These are phyloP conservation scores for Epistrophe grossulariae DNA, from an alignment of 2,888 invertebrate species.

Conservation along the genomic window DNA sequence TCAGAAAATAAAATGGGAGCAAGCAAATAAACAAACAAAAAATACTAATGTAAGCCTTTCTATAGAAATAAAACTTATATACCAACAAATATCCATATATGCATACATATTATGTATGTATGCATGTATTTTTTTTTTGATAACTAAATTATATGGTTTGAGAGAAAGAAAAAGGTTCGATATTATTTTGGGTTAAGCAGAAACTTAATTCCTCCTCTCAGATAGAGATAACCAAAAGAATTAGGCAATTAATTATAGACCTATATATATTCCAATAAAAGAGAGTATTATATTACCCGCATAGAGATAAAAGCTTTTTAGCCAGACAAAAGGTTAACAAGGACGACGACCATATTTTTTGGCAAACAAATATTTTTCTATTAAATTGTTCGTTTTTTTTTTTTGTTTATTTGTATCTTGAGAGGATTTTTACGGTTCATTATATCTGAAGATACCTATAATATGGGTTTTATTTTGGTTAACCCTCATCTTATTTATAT, in stretches of 20 bases:
- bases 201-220: constrained; percentile 11
- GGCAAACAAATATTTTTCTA: constrained; percentile 21
- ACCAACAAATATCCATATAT: not conserved
- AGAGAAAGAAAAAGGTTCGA: constrained; percentile 6
- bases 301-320: constrained; percentile 25
- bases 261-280: constrained; percentile 36
- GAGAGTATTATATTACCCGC: constrained; percentile 56
- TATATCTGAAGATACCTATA: constrained; percentile 5
- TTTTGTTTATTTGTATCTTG: not conserved
- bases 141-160: constrained; percentile 25
- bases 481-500: constrained; percentile 21
- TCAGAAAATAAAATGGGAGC: constrained; percentile 15
- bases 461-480: constrained; percentile 13
- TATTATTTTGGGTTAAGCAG: constrained; percentile 7
- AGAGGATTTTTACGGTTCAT: constrained; percentile 18
- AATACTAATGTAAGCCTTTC: constrained; percentile 8
- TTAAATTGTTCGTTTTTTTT: not conserved
- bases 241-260: constrained; percentile 65
- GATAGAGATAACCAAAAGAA: constrained; percentile 31
- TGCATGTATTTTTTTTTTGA: not conserved
- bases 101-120: not conserved
- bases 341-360: constrained; percentile 7
- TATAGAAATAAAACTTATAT: not conserved
- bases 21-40: not conserved
- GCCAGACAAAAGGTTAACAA: constrained; percentile 25